A percentile compares a stretch with the other conserved stretches of the same genome.
Evolutionary conservation across 2,888 invertebrate species (phyloP).

Genomic region (Tigriopus californicus): DNA sequence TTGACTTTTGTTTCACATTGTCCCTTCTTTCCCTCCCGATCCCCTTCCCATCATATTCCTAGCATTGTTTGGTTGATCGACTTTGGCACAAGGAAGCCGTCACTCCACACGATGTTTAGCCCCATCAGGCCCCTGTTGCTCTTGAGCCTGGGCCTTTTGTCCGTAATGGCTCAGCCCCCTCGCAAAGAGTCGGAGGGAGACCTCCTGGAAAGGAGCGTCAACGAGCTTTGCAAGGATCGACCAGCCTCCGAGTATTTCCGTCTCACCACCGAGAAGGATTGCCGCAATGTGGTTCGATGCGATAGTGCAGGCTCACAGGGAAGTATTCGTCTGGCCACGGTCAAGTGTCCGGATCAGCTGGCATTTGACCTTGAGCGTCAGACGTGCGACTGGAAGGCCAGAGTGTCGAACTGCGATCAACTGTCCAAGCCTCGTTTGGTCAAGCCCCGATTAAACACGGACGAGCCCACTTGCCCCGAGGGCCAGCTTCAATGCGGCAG

Average conservation of each 20-base stretch:
- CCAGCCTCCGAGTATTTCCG: slow-evolving; percentile 23
- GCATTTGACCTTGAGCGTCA: slow-evolving; percentile 25
- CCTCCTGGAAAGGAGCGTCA: background rate
- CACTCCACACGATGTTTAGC: too few species aligned
- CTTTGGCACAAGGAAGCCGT: too few species aligned
- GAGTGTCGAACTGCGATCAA: slow-evolving; percentile 23
- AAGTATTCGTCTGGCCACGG: slow-evolving; percentile 22
- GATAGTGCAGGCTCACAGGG: slow-evolving; percentile 14
- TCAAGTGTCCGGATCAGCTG: slow-evolving; percentile 24
- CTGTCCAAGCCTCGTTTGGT: slow-evolving; percentile 29
- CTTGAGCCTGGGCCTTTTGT: too few species aligned
- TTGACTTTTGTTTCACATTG: too few species aligned
- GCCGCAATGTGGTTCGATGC: slow-evolving; percentile 22
- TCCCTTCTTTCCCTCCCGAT: too few species aligned
- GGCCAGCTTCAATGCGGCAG: slow-evolving; percentile 63
- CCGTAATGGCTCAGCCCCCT: too few species aligned
- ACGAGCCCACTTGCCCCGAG: slow-evolving; percentile 78
- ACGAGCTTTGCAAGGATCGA: slow-evolving; percentile 23
- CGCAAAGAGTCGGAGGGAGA: too few species aligned
- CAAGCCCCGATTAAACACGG: slow-evolving; percentile 70
- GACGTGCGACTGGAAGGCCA: slow-evolving; percentile 25
- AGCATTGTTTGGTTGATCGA: too few species aligned
- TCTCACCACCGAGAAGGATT: slow-evolving; percentile 23
- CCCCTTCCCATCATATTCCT: too few species aligned
- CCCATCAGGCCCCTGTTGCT: too few species aligned